Evolutionary conservation across 2,888 invertebrate genomes (phyloP), one percentile per base, ranked within the genome.

Genomic region (Agonum fuliginosum): DNA sequence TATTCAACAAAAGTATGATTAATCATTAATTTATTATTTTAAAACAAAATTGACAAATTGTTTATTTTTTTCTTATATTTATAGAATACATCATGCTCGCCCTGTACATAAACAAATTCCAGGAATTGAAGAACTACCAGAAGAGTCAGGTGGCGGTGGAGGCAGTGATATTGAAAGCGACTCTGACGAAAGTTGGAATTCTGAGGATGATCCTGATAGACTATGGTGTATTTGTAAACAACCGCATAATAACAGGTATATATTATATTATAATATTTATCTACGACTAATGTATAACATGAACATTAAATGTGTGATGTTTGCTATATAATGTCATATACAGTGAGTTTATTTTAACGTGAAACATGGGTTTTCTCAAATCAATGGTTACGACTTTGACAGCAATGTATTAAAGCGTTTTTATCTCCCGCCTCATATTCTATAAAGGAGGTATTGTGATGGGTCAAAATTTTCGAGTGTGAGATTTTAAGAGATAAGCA

Each of bases 151-250:
- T 83, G 86, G 86, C 3, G 87, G 86, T 12, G 86, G 81, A 83
- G 86, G 86, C 3, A 87, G 86, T 12, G 88, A 89, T 78, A 88
- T 87, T 48, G 91, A 90, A 83, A 91, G 91, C 69, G 85, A 85
- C 10, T 91, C 91, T 75, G 90, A 90, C 83, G 92, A 91, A 80
- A 83, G 83, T 20, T 91, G 91, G 77, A 91, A 91, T 83, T 95
- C 95, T n/a, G 96, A 97, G 87, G 97, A 97, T 87, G 97, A 97
- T 89, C 97, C 97, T 5, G 93, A 95, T 83, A 93, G 95, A 84
- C 88, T 97, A 71, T 98, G 98, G 97, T 98, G 98, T 86, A 95
- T 98, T 84, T 98, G 98, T 85, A 93, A 94, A 82, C 95, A 96
- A 84, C 98, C 98, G 0, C 97, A 97, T 86, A 96, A 97, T 83